Evolutionary conservation across 1,140 invertebrate genomes (phyloP), one percentile per base, ranked within the genome.

Genomic region (Forficula auricularia): DNA sequence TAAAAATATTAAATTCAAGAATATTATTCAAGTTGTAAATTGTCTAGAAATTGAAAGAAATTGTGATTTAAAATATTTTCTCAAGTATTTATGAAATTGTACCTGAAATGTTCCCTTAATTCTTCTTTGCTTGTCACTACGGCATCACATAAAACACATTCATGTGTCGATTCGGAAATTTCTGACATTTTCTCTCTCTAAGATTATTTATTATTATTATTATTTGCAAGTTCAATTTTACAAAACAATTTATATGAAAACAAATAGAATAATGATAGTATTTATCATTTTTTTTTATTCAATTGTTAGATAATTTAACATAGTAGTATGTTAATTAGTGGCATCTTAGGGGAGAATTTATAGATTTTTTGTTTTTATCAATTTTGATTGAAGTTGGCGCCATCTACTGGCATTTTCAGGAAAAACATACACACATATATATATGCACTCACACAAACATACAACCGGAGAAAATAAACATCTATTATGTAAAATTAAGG

Each of bases 81-180:
- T n/a, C 9, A 9, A 32, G 31, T n/a, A 9, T n/a, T 32, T n/a
- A n/a, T n/a, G n/a, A 12, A 36, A 44, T 14, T 37, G 39, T 56
- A 66, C 65, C 66, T 62, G 46, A 68, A 68, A 50, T 67, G 65
- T 43, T 62, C 61, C 45, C 65, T 59, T 12, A 68, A 49, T 46
- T 57, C 63, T 54, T 66, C 64, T 51, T 67, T 68, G 19, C 63
- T 59, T 40, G 60, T 57, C 19, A 67, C 49, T 47, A 58, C 57
- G 4, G 57, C 48, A 19, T 65, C 57, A 42, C 66, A 68, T n/a
- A 68, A 46, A 48, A 68, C 64, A 54, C 66, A 67, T 9, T 52
- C 55, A 44, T 50, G 50, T 6, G 22, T 27, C 10, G 22, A 27
- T 10, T 22, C 22, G 12, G 13, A 10, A 32, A 10, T 15, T 22